These are phyloP conservation scores for Drosophila merina DNA, from an alignment of 2,888 invertebrate genomes.

Conservation along the genomic window DNA sequence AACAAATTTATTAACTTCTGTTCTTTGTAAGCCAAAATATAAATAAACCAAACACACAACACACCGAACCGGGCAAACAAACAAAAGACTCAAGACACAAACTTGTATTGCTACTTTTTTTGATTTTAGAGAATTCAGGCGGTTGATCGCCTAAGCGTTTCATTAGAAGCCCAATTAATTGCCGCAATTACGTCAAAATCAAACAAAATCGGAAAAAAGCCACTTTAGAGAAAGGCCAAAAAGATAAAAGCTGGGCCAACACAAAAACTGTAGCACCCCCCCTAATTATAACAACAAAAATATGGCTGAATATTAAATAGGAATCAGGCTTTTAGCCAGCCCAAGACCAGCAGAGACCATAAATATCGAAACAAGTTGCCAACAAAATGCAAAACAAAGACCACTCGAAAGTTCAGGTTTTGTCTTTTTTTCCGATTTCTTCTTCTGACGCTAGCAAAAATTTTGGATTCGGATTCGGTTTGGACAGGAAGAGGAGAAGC, in stretches of 20 bases:
- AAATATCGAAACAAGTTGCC: conserved; percentile 71
- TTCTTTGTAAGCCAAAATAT: conserved; percentile 26
- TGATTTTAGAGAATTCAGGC: conserved; percentile 5
- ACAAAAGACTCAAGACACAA: conserved; percentile 28
- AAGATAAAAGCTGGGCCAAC: conserved; percentile 33
- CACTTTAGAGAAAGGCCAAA: conserved; percentile 69
- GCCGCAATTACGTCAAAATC: conserved; percentile 60
- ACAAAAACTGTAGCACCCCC: conserved; percentile 30
- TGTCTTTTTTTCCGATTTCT: conserved; percentile 27
- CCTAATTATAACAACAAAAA: conserved; percentile 46
- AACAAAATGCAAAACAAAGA: conserved; percentile 37
- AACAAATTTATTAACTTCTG: conserved; percentile 44
- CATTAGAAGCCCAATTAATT: conserved; percentile 60
- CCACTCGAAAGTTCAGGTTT: conserved; percentile 78
- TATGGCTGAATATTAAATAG: conserved; percentile 63
- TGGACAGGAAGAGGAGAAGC: conserved; percentile 5
- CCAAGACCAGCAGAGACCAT: conserved; percentile 66
- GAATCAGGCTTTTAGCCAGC: conserved; percentile 53
- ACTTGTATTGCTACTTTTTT: conserved; percentile 30
- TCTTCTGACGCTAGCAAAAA: conserved; percentile 25
- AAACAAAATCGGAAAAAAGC: conserved; percentile 33
- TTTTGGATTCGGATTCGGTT: background rate
- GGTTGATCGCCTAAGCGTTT: no score
- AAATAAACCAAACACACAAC: conserved; percentile 11
- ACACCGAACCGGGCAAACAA: conserved; percentile 12